Evolutionary conservation across 2,888 invertebrate genomes (phyloP), one percentile per base, ranked within the genome.

Genomic region (Camptogramma bilineatum): DNA sequence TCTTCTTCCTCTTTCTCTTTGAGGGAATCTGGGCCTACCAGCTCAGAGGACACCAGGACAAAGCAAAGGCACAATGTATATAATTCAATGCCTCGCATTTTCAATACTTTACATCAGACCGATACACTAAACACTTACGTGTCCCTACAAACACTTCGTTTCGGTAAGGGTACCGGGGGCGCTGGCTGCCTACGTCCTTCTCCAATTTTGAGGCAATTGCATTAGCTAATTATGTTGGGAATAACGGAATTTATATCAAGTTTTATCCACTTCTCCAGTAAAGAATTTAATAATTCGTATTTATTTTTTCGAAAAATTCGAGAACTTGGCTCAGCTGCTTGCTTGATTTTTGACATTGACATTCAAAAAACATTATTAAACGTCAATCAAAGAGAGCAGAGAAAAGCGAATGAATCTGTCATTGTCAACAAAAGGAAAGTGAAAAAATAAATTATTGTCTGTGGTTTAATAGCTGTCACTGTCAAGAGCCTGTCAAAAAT

Each of bases 121-220:
- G 75, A 72, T 74, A 60, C 56, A 64, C 39, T 44, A 70, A 81
- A 71, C 75, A 88, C 83, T 88, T 90, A 91, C 89, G 91, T 90
- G 90, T 90, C 87, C 86, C 69, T 79, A 78, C 66, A 52, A 47
- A 44, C 19, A 61, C 51, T 34, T 21, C 16, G 16, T 34, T 21
- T 17, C 10, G 16, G n/a, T 21, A 10, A 46, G 24, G 42, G 24
- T 44, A 58, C 53, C 53, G 53, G 13, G 13, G 13, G 53, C 7
- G 19, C 31, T 24, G 47, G 19, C 31, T 24, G 47, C 18, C 44
- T 18, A 52, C 21, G 17, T 13, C 28, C 10, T 19, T 24, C 2
- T 17, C 3, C 24, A 17, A 0, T 24, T 28, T 28, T 54, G 10
- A 13, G 9, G 9, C 31, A 31, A n/a, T 31, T 13, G 7, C 31